phyloP scores from a whole-genome alignment of 1,140 invertebrate species.

The Cotesia vestalis region DNA sequence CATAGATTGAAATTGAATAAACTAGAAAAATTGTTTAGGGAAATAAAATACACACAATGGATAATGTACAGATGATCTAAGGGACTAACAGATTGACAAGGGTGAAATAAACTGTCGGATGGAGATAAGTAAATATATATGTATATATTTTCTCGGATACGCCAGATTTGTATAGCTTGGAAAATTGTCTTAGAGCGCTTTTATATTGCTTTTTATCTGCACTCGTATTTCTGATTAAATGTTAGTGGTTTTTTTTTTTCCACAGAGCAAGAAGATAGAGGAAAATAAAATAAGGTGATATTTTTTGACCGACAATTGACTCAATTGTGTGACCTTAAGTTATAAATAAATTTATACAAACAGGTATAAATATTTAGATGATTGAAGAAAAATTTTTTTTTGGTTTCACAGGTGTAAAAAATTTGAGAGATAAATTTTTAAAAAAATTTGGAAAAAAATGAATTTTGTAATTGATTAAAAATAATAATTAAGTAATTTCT shows the following conservation, averaged over 20 bases:
- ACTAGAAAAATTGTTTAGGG: background rate
- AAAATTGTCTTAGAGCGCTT: background rate
- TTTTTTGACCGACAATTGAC: conserved; percentile 6
- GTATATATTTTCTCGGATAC: background rate
- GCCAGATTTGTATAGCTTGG: background rate
- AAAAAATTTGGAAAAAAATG: too few relatives aligned
- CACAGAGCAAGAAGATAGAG: too few relatives aligned
- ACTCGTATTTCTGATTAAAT: too few relatives aligned
- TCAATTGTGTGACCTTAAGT: background rate
- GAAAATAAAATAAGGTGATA: background rate
- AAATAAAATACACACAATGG: conserved; percentile 5
- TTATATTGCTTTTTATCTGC: conserved; percentile 3
- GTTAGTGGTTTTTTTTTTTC: background rate
- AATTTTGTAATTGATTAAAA: too few relatives aligned
- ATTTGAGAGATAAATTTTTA: too few relatives aligned
- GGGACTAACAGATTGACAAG: conserved; percentile 26
- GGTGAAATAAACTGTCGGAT: conserved; percentile 14
- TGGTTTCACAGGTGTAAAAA: too few relatives aligned
- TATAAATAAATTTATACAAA: background rate
- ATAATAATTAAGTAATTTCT: too few relatives aligned
- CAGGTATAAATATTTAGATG: too few relatives aligned
- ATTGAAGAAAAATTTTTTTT: too few relatives aligned
- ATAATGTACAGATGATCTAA: background rate
- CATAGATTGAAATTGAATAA: background rate
- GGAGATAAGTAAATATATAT: background rate